Conservation (phyloP, 2,888 invertebrate genomes). For the Lumbricus terrestris region DNA sequence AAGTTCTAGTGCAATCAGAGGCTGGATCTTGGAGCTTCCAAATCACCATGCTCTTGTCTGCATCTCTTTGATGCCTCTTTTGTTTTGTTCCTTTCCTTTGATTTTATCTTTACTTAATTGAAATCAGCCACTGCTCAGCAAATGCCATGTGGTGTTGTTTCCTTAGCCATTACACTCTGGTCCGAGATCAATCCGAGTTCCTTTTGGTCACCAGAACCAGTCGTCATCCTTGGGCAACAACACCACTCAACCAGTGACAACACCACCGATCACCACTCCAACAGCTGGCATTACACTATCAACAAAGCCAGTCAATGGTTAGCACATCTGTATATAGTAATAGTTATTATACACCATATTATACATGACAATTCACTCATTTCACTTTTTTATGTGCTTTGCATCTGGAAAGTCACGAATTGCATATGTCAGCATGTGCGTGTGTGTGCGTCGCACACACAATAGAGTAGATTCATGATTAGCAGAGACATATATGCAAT, state of each 20-base stretch:
- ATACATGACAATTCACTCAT: background rate
- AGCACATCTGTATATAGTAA: background rate
- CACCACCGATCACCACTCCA: background rate
- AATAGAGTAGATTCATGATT: background rate
- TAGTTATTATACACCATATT: background rate
- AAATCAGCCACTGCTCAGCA: too few species aligned
- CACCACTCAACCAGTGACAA: background rate
- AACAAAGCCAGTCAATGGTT: background rate
- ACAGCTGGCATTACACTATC: background rate
- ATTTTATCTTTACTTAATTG: background rate
- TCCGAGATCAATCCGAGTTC: background rate
- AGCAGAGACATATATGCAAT: background rate
- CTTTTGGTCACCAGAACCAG: background rate
- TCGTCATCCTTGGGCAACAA: constrained; percentile 4
- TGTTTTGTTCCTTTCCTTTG: too few species aligned
- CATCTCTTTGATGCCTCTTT: too few species aligned
- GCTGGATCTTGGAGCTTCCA: too few species aligned
- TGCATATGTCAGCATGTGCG: too few species aligned
- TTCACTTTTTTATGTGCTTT: too few species aligned
- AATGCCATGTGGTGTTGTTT: background rate
- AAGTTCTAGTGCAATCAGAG: too few species aligned
- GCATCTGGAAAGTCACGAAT: too few species aligned
- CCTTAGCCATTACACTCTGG: background rate
- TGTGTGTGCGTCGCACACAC: too few species aligned
- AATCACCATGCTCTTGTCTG: too few species aligned